Evolutionary conservation across 53 echinoderm and acorn worm genomes (phyloP), one percentile per base, ranked within the genome.

Genomic region (Henricia sp.): DNA sequence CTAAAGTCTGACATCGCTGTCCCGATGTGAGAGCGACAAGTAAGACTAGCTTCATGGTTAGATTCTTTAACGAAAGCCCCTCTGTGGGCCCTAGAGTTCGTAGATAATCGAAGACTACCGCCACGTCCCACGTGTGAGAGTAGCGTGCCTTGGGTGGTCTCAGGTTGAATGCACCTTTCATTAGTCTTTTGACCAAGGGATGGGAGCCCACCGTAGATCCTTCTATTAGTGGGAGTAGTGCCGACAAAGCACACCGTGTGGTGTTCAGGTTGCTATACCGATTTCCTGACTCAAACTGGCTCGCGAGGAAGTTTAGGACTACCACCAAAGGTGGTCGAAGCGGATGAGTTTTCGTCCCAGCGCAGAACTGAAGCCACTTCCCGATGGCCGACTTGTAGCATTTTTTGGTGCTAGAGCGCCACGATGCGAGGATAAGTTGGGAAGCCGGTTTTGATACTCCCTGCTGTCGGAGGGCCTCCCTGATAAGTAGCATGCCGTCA

Each of bases 161-260:
- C 40, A 70, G 41, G 39, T 70, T 70, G 27, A 70, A 70, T 21
- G 29, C 70, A 21, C 70, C 70, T 70, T 70, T 70, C 70, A 40
- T 71, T 11, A 48, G 51, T 71, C 71, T 44, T 13, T 44, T 44
- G 44, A 44, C 44, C 13, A 44, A 44, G 6, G 44, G 44, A 44
- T 44, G 44, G 30, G 72, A 26, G 12, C 72, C 72, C 50, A 72
- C 52, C 26, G 72, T 72, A 29, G 30, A 13, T 17, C 52, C 50
- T 29, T 72, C 50, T 24, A 24, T 29, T 29, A 34, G 29, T 29
- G 63, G 28, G 63, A 29, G 4, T 9, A 29, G 27, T 27, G 63
- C 17, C 9, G 8, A 63, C 5, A 26, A 30, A 3, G 63, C 63
- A 29, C 29, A 11, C 5, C 29, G 6, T 5, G 63, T 63, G 9